Evolutionary conservation across 2,113 vertebrate genomes (phyloP).

Genomic region (Puntigrus tetrazona): DNA sequence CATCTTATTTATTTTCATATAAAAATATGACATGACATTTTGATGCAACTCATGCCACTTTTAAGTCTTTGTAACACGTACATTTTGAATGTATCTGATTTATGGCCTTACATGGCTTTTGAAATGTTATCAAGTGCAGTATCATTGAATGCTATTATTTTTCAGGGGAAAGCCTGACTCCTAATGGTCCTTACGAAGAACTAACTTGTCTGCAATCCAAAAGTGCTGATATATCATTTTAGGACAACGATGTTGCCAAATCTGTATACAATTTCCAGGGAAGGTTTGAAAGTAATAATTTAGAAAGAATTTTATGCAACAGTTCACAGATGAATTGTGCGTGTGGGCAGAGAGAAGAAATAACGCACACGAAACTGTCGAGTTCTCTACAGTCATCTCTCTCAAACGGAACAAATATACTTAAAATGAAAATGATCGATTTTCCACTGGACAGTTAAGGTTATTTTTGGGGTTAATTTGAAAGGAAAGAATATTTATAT

Average conservation of each 20-base stretch:
- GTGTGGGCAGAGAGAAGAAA: constrained; percentile 49
- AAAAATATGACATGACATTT: no score
- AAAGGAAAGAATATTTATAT: not conserved
- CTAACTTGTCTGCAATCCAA: not conserved
- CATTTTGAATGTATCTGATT: no score
- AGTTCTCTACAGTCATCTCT: constrained; percentile 44
- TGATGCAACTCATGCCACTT: no score
- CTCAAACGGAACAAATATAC: constrained; percentile 47
- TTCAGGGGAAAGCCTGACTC: constrained; percentile 23
- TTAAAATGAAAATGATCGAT: constrained; percentile 31
- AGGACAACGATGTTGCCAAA: not conserved
- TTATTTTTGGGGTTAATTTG: constrained; percentile 25
- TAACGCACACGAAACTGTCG: constrained; percentile 42
- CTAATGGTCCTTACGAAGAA: constrained; percentile 24
- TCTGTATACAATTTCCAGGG: not conserved
- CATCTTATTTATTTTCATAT: no score
- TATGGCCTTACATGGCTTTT: not conserved
- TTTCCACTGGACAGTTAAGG: constrained; percentile 46
- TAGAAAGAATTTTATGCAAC: not conserved
- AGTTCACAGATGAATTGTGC: constrained; percentile 4
- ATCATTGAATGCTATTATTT: not conserved
- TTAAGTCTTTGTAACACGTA: no score
- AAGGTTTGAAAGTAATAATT: constrained; percentile 11
- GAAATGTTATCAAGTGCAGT: not conserved
- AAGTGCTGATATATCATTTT: not conserved